Base-by-base conservation (phyloP, 1,140 invertebrate species). In the Drosophila saltans region DNA sequence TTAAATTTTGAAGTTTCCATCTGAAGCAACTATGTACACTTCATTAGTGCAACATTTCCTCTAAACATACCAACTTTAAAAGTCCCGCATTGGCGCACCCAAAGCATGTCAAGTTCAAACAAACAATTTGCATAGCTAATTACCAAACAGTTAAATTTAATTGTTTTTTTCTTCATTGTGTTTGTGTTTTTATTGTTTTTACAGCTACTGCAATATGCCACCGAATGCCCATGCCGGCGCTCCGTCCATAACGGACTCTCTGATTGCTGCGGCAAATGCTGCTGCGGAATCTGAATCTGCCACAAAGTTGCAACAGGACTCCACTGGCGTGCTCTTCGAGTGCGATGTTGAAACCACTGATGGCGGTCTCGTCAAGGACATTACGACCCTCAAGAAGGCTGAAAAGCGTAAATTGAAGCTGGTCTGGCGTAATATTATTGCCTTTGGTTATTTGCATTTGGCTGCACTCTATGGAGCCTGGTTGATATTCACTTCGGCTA, bases 341-440 rank as follows among this genome's bases (percentile, higher is more conserved):
- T 93, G 92, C 30, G 95, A 96, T 76, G 94, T 93, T 3, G 80
- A 93, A 41, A 94, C 94, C 33, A 92, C 92, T 61, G 94, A 94
- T 56, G 91, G 94, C 55, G 93, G 93, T 3, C 81, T 94, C 3
- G 86, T 93, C 33, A 92, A 92, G 75, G 83, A 82, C 58, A 74
- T 81, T 48, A 89, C 94, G 52, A 92, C 93, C 63, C 61, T 92
- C 61, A 92, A 92, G 52, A 86, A 90, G 67, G 91, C 91, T 8
- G 88, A 92, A 21, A 90, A 76, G 55, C 91, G 92, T 40, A 92
- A 94, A 77, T 84, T 93, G 6, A 84, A 96, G 81, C 95, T 98
- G 30, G 98, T 99, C 0, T 99, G 98, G 98, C 95, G 96, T 80
- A 99, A 99, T 92, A 97, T 99, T 8, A 93, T 96, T 5, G 92